A percentile compares a stretch with the other conserved stretches of the same genome.
These are phyloP conservation scores for Sesia apiformis DNA, from an alignment of 2,888 invertebrate species.

Conservation along the genomic window DNA sequence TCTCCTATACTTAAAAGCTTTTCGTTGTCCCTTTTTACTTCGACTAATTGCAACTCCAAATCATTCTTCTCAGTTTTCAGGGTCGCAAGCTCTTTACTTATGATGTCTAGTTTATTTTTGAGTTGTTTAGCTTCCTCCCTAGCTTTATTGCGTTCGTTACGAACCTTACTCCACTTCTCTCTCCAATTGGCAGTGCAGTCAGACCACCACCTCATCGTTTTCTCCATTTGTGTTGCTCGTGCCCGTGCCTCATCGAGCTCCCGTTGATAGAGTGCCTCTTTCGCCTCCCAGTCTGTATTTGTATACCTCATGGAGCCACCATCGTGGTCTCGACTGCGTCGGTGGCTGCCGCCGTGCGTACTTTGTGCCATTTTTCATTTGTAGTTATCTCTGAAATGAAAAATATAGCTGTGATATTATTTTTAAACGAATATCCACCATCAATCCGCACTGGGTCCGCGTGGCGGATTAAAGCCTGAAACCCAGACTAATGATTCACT, in stretches of 20 bases:
- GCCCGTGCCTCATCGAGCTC: constrained; percentile 96
- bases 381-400: constrained; percentile 13
- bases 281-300: constrained; percentile 86
- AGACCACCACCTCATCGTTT: constrained; percentile 99
- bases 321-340: constrained; percentile 77
- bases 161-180: constrained; percentile 94
- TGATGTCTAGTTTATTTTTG: constrained; percentile 84
- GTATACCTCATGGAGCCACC: constrained; percentile 76
- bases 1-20: constrained; percentile 77
- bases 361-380: constrained; percentile 74
- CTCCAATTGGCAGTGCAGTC: constrained; percentile 98
- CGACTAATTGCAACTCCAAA: constrained; percentile 83
- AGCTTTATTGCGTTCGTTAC: constrained; percentile 94
- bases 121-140: constrained; percentile 91
- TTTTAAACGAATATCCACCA: too few relatives aligned
- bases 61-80: constrained; percentile 87
- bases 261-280: constrained; percentile 79
- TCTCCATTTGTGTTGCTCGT: constrained; percentile 98
- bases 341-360: constrained; percentile 80
- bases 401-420: background rate
- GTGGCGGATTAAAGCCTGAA: too few relatives aligned
- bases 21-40: constrained; percentile 86
- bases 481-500: too few relatives aligned
- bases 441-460: too few relatives aligned
- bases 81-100: constrained; percentile 82